Base-by-base conservation (phyloP, 2,797 vertebrate genomes). In the Numenius phaeopus region DNA sequence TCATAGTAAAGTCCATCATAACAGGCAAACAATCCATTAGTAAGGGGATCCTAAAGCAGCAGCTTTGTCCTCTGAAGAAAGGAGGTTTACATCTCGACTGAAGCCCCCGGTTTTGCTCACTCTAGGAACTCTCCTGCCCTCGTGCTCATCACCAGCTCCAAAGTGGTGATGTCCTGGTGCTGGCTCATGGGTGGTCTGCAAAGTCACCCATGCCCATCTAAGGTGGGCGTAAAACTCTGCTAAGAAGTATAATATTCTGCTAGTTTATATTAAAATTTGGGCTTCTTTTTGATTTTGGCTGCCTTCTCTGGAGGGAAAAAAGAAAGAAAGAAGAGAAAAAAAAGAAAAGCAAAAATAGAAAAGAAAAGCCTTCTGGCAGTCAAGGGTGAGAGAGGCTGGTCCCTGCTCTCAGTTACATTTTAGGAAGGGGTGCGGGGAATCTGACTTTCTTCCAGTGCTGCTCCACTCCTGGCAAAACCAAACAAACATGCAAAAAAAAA, bases 11-110 rank as follows among this genome's bases (percentile, higher is more conserved):
- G 66, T 91, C 95, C 46, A 32, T 76, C 70, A 79, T 70, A 95
- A 83, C 89, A 96, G 34, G 69, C 87, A 97, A 97, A 95, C 67
- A 90, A 88, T 96, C 90, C 93, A 79, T 89, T 92, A 94, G 77
- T 81, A 88, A 87, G 39, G 76, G 29, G 52, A 81, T 81, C 61
- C 85, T 88, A 39, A 73, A 95, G 21, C 18, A 83, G 76, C 71
- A 77, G 26, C 20, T 27, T 67, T 77, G 32, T 83, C 10, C 29
- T 66, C 47, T 80, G 55, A 59, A 73, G 76, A 69, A 89, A 83
- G 9, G 59, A 71, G 76, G n/a, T 75, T 82, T 79, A 32, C 7
- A 11, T 52, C 42, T 44, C 55, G 75, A 1, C 1, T 18, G 23
- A 64, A 77, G n/a, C 5, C 21, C n/a, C 34, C 29, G 27, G 54